Evolutionary conservation across 2,113 vertebrate genomes (phyloP), one percentile per base, ranked within the genome.

Genomic region (Cepphus grylle): DNA sequence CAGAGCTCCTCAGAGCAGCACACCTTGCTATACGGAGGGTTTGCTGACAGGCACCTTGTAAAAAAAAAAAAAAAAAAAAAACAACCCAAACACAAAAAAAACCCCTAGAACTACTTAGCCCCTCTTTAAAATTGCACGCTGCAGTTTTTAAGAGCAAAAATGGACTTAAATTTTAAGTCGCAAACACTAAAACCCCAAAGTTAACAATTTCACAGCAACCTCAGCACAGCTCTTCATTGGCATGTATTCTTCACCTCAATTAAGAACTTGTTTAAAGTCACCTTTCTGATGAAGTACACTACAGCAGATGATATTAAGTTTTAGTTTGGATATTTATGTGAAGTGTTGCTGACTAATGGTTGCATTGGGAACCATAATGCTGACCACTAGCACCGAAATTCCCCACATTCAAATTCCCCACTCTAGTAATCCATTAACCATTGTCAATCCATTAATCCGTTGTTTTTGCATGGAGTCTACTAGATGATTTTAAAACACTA

Each of bases 281-380:
- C 52, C 47, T 67, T 74, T 55, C 29, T 3, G 5, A 21, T 11
- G 26, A 73, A 59, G 71, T 8, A 38, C 4, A 8, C 30, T 49
- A 36, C n/a, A 80, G 65, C 0, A 0, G 62, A 29, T 56, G 43
- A 66, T 23, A 65, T 7, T 52, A 77, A 55, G 61, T 74, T 50
- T 62, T 78, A 65, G 80, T 50, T 22, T 27, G n/a, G 58, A 20
- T 84, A 63, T 83, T 83, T 65, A 70, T 47, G 50, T 3, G 1
- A 92, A 83, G 70, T 4, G 55, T 30, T 95, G 56, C 67, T 88
- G 72, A 95, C 67, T 93, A 94, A 92, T 65, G 80, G 56, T n/a
- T 88, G 74, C 63, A 90, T 52, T 3, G 10, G 32, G 79, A 94
- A 73, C 50, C 34, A 38, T 61, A 91, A 72, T 40, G 56, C 80